These are phyloP conservation scores for Hydrotaea cyrtoneurina DNA, from an alignment of 2,888 invertebrate genomes.

Conservation along the genomic window DNA sequence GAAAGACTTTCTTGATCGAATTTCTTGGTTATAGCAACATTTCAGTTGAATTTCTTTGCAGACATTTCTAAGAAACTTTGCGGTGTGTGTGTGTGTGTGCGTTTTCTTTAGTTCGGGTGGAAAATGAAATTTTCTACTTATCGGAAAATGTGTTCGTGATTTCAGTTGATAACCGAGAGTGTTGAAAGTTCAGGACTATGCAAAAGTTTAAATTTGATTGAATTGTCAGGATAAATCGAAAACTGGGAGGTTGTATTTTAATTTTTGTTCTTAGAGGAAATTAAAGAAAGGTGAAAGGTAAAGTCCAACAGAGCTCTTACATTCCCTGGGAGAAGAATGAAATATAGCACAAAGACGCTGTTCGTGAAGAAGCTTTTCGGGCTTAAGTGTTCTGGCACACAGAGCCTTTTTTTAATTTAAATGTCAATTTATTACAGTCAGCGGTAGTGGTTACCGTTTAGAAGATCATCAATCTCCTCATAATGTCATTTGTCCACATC, in stretches of 20 bases:
- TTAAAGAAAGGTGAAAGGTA: too few species aligned
- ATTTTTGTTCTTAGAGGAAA: too few species aligned
- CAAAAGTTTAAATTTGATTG: constrained; percentile 44
- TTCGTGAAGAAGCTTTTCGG: too few species aligned
- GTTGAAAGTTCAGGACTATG: constrained; percentile 53
- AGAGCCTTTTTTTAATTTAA: too few species aligned
- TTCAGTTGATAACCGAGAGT: constrained; percentile 52
- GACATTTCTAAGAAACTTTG: constrained; percentile 43
- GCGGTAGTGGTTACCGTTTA: too few species aligned
- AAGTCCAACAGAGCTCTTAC: too few species aligned
- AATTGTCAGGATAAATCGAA: not conserved
- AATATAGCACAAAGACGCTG: too few species aligned
- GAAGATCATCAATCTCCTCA: too few species aligned
- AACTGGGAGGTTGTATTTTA: not conserved
- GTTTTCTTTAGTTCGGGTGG: constrained; percentile 19
- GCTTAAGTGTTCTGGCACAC: too few species aligned
- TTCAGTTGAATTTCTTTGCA: not conserved
- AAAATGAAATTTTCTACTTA: constrained; percentile 44
- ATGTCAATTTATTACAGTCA: too few species aligned
- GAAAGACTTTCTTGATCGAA: constrained; percentile 26
- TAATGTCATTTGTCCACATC: too few species aligned
- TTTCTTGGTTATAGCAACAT: constrained; percentile 5
- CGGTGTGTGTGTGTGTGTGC: not conserved
- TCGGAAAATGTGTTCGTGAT: constrained; percentile 48
- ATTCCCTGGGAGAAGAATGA: too few species aligned